phyloP scores from a whole-genome alignment of 2,888 invertebrate genomes.

The Acanthoscelides obtectus region DNA sequence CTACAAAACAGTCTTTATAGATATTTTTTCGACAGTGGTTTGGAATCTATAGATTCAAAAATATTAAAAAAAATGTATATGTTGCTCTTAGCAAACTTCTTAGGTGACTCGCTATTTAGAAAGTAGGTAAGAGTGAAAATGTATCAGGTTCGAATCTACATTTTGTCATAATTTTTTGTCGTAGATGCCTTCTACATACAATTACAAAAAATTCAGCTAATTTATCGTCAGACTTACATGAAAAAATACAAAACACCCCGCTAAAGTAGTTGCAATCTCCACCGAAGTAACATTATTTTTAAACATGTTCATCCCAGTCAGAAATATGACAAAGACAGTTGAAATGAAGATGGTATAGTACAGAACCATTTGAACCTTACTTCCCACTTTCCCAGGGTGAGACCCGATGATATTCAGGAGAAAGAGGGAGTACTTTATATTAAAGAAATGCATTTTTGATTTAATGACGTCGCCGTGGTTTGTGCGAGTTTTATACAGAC shows the following conservation, averaged over 20 bases:
- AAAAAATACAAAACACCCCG: not conserved
- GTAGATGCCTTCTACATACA: too few species aligned
- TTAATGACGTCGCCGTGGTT: not conserved
- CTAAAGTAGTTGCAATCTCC: not conserved
- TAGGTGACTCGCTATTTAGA: too few species aligned
- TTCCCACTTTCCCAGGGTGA: not conserved
- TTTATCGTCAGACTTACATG: not conserved
- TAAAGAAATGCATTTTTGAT: not conserved
- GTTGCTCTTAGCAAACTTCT: too few species aligned
- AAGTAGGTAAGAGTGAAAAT: too few species aligned
- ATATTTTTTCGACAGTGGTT: too few species aligned
- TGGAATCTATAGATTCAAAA: too few species aligned
- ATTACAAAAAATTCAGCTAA: too few species aligned
- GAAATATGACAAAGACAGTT: not conserved
- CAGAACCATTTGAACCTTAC: not conserved
- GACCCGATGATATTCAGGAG: not conserved
- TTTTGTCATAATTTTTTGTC: too few species aligned
- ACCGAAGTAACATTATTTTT: not conserved
- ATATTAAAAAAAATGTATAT: too few species aligned
- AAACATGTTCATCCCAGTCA: not conserved
- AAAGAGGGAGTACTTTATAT: not conserved
- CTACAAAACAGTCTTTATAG: not conserved
- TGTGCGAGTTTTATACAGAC: not conserved
- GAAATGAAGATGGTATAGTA: not conserved
- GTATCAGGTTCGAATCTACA: too few species aligned